Percentiles rank a stretch among this genome's conserved stretches.
phyloP scores from a whole-genome alignment of 2,113 vertebrate species.

The Macroglossus sobrinus region DNA sequence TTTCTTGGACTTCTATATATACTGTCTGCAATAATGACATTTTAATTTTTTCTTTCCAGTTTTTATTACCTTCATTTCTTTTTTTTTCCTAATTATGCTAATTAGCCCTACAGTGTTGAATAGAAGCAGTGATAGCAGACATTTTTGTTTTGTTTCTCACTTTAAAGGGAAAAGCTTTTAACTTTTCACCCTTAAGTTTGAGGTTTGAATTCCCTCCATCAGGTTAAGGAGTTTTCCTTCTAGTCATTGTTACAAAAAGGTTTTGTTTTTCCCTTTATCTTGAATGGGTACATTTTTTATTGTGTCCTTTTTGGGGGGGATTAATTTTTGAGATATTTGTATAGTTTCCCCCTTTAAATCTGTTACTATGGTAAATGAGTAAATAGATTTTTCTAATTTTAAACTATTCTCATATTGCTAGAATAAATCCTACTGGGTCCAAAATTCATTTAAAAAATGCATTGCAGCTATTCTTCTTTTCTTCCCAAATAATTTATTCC shows the following conservation, averaged over 20 bases:
- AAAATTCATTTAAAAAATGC: neutral
- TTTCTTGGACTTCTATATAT: neutral
- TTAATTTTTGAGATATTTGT: neutral
- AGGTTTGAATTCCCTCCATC: neutral
- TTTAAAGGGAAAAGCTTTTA: neutral
- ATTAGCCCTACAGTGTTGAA: neutral
- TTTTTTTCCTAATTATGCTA: neutral
- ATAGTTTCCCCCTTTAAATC: neutral
- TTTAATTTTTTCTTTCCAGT: neutral
- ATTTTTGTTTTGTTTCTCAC: neutral
- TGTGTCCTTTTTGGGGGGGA: neutral
- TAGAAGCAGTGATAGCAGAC: neutral
- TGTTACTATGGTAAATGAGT: neutral
- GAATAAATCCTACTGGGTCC: neutral
- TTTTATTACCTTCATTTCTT: neutral
- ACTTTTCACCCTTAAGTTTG: neutral
- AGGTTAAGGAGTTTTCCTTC: neutral
- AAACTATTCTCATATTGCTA: neutral
- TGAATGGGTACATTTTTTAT: conserved; percentile 20
- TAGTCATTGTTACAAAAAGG: neutral
- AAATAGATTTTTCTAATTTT: neutral
- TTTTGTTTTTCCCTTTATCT: neutral
- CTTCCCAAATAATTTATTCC: neutral
- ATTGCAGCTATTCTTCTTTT: neutral
- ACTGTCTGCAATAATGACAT: neutral